Percentiles rank a stretch among this genome's conserved stretches.
Conservation (phyloP, 2,113 vertebrate species). For the Mirounga angustirostris region DNA sequence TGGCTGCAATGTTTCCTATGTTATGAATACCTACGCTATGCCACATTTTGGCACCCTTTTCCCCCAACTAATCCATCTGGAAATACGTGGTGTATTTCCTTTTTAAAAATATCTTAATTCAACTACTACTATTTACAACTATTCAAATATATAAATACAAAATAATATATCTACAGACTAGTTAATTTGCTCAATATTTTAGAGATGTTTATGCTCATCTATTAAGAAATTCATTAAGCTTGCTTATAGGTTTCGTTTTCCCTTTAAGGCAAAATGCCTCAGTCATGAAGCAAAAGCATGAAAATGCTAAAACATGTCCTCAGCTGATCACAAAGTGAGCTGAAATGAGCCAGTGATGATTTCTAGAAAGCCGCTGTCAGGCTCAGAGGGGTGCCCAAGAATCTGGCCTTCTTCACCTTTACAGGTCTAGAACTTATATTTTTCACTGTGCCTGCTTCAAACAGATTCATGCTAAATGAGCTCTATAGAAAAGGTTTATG, state of each 20-base stretch:
- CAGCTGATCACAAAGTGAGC: neutral
- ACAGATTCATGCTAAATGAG: neutral
- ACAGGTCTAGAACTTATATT: neutral
- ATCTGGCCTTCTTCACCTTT: neutral
- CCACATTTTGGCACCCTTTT: neutral
- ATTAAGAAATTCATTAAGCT: constrained; percentile 20
- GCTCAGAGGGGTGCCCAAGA: neutral
- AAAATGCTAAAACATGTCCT: neutral
- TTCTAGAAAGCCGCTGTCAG: neutral
- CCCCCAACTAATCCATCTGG: neutral
- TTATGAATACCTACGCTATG: neutral
- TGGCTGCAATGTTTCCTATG: neutral
- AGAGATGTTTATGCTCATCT: neutral
- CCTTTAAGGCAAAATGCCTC: constrained; percentile 6
- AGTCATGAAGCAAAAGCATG: neutral
- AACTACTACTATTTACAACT: constrained; percentile 23
- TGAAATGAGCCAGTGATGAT: neutral
- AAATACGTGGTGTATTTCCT: neutral
- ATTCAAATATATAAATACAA: constrained; percentile 7
- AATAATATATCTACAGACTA: neutral
- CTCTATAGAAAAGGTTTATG: neutral
- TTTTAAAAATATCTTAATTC: neutral
- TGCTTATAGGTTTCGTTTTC: constrained; percentile 3
- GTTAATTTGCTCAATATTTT: constrained; percentile 12
- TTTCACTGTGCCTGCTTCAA: neutral